These are phyloP conservation scores for Andrena dorsata DNA, from an alignment of 2,888 invertebrate species.

Conservation along the genomic window DNA sequence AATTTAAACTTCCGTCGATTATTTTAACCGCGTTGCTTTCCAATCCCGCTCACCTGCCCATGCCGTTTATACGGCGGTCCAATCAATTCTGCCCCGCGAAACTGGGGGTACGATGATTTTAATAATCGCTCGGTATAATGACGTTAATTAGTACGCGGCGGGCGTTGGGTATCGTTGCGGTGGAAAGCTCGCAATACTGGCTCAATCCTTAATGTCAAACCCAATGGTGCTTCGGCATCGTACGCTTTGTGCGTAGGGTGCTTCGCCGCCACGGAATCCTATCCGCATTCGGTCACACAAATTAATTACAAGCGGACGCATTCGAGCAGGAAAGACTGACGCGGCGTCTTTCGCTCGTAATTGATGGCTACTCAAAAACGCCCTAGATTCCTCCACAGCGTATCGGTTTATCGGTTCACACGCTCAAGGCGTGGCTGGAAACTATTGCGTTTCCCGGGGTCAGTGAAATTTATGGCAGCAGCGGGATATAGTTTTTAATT, in stretches of 20 bases:
- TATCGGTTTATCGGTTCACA: too few relatives aligned
- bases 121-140: slow-evolving; percentile 47
- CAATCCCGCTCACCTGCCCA: neutral
- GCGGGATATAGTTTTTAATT: slow-evolving; percentile 50
- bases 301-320: neutral
- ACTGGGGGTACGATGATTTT: slow-evolving; percentile 31
- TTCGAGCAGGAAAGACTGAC: neutral
- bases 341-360: too few relatives aligned
- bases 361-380: too few relatives aligned
- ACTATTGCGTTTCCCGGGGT: slow-evolving; percentile 12
- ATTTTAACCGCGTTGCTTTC: slow-evolving; percentile 27
- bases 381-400: too few relatives aligned
- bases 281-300: neutral
- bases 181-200: neutral
- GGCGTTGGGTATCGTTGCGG: slow-evolving; percentile 8
- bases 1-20: slow-evolving; percentile 30
- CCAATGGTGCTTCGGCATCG: neutral
- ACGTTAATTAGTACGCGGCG: slow-evolving; percentile 25
- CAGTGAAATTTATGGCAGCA: slow-evolving; percentile 26
- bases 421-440: neutral
- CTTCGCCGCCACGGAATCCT: neutral
- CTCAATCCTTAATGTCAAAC: neutral
- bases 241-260: neutral
- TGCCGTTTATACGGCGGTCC: neutral
- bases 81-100: slow-evolving; percentile 26